A percentile compares a stretch with the other conserved stretches of the same genome.
These are phyloP conservation scores for Panagrolaimus sp. DNA, from an alignment of 1,140 invertebrate species.

Conservation along the genomic window DNA sequence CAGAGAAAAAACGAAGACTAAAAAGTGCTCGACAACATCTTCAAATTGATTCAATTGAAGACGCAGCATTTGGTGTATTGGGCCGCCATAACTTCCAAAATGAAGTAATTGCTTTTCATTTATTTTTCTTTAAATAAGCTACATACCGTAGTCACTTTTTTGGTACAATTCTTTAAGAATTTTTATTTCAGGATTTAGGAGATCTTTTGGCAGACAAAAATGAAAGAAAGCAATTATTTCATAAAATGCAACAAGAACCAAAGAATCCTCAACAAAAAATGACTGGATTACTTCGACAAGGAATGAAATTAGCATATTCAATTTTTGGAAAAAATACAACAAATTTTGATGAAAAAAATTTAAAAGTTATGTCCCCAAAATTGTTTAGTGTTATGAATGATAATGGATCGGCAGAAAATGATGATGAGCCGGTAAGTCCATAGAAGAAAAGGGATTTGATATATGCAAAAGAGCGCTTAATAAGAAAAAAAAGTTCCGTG, in stretches of 20 bases:
- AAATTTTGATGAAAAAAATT: slow-evolving; percentile 38
- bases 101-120: background rate
- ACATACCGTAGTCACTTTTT: too few relatives aligned
- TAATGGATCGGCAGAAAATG: slow-evolving; percentile 17
- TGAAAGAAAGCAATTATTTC: background rate
- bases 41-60: background rate
- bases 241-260: background rate
- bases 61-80: background rate
- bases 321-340: slow-evolving; percentile 36
- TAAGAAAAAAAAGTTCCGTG: too few relatives aligned
- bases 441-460: too few relatives aligned
- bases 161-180: too few relatives aligned
- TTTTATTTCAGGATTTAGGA: slow-evolving; percentile 7
- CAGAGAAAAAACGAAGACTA: background rate
- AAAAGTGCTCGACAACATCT: background rate
- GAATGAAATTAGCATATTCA: slow-evolving; percentile 41
- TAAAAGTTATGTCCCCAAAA: slow-evolving; percentile 38
- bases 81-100: background rate
- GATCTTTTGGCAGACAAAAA: background rate
- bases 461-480: too few relatives aligned
- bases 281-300: slow-evolving; percentile 37
- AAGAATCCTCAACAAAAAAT: slow-evolving; percentile 15
- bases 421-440: slow-evolving; percentile 19
- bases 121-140: background rate
- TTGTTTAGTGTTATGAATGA: slow-evolving; percentile 37